Evolutionary conservation across 2,113 vertebrate genomes (phyloP), one percentile per base, ranked within the genome.

Genomic region (Microcebus jonahi): DNA sequence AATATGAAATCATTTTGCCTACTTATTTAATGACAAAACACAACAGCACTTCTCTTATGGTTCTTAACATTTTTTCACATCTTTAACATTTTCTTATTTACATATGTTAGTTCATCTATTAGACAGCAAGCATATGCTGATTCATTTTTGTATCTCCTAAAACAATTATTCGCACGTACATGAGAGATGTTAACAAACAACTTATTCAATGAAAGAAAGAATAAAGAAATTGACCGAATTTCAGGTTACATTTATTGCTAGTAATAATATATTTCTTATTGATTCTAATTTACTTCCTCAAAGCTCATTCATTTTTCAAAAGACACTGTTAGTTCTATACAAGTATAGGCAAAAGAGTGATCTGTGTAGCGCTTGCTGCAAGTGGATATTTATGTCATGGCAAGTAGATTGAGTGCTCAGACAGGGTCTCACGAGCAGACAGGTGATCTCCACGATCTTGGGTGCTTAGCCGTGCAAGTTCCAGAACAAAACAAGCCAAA

Each of bases 51-150:
- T 12, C 21, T 75, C 13, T 50, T 48, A 73, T 10, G 61, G 45
- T 20, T 96, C 10, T 61, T 85, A 91, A 53, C 65, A 57, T 87
- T 86, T 91, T 65, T 63, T 79, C 68, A 31, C 73, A 12, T 39
- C 80, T 59, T 95, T 34, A 48, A 34, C 59, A 70, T 9, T 23
- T 76, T 25, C 50, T 68, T 50, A 70, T n/a, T 85, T 61, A 70
- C 13, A 21, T 61, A 34, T 39, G 12, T 73, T 79, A 36, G 15
- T 36, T 93, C 14, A 75, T 70, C n/a, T 85, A 23, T 57, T 71
- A 83, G n/a, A 73, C 17, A 63, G 5, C 11, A 95, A 95, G 34
- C 36, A 83, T 48, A 65, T 53, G 13, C n/a, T 82, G 53, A 71
- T 90, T 61, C 25, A 82, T 67, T 95, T 86, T 83, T 75, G 1